Conservation (phyloP, 2,797 vertebrate species). For the Parauchenoglanis punctatus region DNA sequence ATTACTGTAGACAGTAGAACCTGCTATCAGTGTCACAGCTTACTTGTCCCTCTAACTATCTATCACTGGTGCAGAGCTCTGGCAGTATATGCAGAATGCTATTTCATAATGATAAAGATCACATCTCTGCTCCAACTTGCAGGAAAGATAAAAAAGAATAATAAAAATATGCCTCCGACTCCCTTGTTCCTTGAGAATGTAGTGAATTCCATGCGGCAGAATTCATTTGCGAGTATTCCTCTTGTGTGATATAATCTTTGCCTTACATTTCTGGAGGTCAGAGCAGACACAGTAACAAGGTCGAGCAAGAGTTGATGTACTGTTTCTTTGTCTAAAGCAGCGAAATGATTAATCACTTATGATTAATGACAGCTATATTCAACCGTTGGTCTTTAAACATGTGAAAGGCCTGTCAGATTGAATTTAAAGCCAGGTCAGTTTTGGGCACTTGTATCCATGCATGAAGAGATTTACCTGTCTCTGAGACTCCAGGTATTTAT, state of each 20-base stretch:
- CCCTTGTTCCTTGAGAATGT: constrained; percentile 51
- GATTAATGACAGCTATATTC: constrained; percentile 55
- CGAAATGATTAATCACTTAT: constrained; percentile 60
- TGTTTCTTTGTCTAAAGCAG: constrained; percentile 52
- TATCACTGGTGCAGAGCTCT: constrained; percentile 37
- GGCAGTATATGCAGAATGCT: constrained; percentile 59
- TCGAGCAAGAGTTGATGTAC: constrained; percentile 63
- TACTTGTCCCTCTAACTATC: constrained; percentile 56
- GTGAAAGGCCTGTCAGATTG: constrained; percentile 53
- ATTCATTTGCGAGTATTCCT: constrained; percentile 63
- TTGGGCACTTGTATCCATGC: constrained; percentile 29
- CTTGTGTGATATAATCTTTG: constrained; percentile 72
- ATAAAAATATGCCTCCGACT: constrained; percentile 30
- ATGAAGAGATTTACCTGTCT: constrained; percentile 46
- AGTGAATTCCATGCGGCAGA: constrained; percentile 60
- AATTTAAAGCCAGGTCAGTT: constrained; percentile 51
- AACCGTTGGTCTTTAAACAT: constrained; percentile 57
- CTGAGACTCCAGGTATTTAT: constrained; percentile 46
- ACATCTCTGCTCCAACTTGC: constrained; percentile 50
- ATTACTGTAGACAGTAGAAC: constrained; percentile 56
- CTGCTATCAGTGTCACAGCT: constrained; percentile 44
- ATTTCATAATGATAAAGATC: constrained; percentile 61
- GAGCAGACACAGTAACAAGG: constrained; percentile 68
- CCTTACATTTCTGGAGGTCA: constrained; percentile 70
- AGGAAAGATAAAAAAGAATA: constrained; percentile 58